Conservation (phyloP, 2,888 invertebrate species). For the Macropis europaea region DNA sequence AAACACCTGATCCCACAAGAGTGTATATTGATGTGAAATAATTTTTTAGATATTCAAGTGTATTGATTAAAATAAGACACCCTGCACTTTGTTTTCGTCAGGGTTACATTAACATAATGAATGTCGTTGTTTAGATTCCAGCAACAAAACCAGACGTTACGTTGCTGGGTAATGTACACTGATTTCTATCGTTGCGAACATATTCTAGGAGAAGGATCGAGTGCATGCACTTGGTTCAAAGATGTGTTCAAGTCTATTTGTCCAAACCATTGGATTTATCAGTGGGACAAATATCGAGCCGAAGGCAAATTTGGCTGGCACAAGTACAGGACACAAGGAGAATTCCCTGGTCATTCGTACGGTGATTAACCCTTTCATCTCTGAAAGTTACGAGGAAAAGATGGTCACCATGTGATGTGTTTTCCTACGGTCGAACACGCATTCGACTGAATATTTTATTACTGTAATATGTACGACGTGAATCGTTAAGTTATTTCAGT, state of each 20-base stretch:
- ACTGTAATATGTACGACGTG: no score
- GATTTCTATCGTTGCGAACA: conserved; percentile 74
- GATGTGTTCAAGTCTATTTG: conserved; percentile 69
- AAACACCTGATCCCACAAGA: no score
- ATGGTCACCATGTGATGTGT: background rate
- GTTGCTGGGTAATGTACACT: conserved; percentile 74
- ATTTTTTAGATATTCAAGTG: background rate
- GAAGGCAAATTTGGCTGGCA: conserved; percentile 66
- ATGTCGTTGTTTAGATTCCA: conserved; percentile 68
- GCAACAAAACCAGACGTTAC: conserved; percentile 72
- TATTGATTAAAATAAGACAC: background rate
- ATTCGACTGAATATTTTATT: no score
- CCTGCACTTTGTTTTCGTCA: no score
- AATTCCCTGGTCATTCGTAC: conserved; percentile 66
- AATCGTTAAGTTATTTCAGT: no score
- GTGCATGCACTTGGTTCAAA: conserved; percentile 74
- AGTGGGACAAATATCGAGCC: conserved; percentile 67
- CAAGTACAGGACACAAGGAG: conserved; percentile 56
- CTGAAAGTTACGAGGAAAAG: background rate
- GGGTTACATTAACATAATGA: no score
- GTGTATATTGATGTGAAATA: no score
- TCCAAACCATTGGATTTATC: conserved; percentile 69
- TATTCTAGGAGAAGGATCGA: conserved; percentile 67
- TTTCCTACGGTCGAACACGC: no score
- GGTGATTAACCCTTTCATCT: conserved; percentile 28